phyloP scores from a whole-genome alignment of 92 coral and sea anemone species.

The Pocillopora meandrina region DNA sequence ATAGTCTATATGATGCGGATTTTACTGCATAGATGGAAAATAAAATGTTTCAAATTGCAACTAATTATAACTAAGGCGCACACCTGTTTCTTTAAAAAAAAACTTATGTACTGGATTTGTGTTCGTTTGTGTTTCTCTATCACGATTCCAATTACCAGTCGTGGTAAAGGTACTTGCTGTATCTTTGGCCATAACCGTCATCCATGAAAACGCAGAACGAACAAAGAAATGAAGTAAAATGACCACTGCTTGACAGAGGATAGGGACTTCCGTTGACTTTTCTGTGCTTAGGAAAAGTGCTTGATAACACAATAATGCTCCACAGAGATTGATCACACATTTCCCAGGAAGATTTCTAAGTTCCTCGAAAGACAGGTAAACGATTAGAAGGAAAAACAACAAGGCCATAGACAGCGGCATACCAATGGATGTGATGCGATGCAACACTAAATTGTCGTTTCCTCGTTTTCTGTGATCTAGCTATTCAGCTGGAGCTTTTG shows the following conservation, averaged over 20 bases:
- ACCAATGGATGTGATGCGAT: conserved; percentile 17
- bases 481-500: background rate
- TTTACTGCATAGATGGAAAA: no score
- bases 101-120: no score
- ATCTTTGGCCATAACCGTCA: conserved; percentile 66
- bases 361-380: conserved; percentile 19
- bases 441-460: background rate
- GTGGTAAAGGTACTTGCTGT: conserved; percentile 18
- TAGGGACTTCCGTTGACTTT: conserved; percentile 10
- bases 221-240: conserved; percentile 58
- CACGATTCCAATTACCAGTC: background rate
- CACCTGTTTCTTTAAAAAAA: no score
- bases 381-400: conserved; percentile 16
- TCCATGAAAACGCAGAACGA: conserved; percentile 69
- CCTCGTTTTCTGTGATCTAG: background rate
- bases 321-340: conserved; percentile 27
- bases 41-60: no score
- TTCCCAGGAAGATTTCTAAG: conserved; percentile 39
- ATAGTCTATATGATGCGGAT: no score
- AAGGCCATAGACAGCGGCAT: conserved; percentile 10
- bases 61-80: no score
- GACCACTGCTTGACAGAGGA: conserved; percentile 55
- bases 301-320: conserved; percentile 33
- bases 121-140: background rate
- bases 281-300: background rate